Evolutionary conservation across 1,140 invertebrate genomes (phyloP), one percentile per base, ranked within the genome.

Genomic region (Teleogryllus occipitalis): DNA sequence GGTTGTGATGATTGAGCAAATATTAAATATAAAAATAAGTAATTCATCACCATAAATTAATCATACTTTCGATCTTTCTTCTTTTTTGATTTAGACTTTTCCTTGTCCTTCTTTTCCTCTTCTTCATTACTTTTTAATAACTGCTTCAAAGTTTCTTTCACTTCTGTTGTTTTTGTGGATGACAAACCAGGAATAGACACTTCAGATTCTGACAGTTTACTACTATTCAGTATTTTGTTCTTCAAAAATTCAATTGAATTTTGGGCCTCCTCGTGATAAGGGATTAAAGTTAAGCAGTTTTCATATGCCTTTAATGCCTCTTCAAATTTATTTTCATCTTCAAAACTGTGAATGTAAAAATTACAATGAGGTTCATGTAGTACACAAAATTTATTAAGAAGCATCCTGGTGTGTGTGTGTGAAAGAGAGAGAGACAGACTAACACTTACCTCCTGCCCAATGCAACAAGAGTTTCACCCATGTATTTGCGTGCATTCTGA

Each of bases 401-500:
- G 27, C 27, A 39, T 39, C 27, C 27, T 39, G 27, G 1, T 39
- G 27, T 39, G 27, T 2, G 1, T 2, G 5, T 39, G 5, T 74
- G 77, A 74, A 18, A 74, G 27, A 74, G 73, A 74, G 8, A 74
- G 14, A n/a, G 8, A 15, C 18, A 74, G 77, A 8, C 1, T 39
- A 39, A 39, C 27, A 81, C 83, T 84, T 85, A 87, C 82, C 93
- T 95, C 81, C 93, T 90, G 83, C 91, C 95, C 82, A 93, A 87
- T 0, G 96, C 96, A 2, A 97, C 92, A 15, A 98, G 86, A 4
- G 96, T 98, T 86, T 98, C 96, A 27, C 94, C 93, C 89, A 97
- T 92, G 87, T 98, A 98, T 86, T 97, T 97, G 78, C 94, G 91
- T 73, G 96, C 97, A 89, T 98, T 98, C n/a, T 91, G 91, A 88